Conservation (phyloP, 2,888 invertebrate species). For the Hemaris fuciformis region DNA sequence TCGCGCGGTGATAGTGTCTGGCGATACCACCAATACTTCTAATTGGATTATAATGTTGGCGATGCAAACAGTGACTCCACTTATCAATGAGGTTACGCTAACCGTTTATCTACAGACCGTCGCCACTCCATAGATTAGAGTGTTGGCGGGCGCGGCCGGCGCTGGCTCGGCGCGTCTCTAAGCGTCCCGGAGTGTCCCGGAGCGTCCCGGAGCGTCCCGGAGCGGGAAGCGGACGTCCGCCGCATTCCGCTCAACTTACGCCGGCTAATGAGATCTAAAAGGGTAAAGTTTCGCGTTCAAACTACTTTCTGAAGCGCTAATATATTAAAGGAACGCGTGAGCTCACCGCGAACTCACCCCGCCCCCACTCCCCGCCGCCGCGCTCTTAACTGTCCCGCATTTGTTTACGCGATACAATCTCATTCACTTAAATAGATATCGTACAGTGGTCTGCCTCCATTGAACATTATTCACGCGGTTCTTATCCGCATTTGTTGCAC, state of each 20-base stretch:
- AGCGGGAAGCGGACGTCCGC: conserved; percentile 1
- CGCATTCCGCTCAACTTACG: background rate
- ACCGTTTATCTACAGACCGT: background rate
- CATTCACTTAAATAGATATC: background rate
- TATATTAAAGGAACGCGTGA: background rate
- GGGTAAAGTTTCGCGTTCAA: background rate
- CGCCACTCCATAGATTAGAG: too few relatives aligned
- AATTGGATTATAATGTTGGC: conserved; percentile 1
- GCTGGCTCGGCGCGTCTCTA: background rate
- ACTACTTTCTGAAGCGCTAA: background rate
- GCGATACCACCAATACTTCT: background rate
- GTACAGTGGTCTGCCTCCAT: background rate
- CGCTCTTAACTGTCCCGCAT: background rate
- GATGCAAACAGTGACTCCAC: background rate
- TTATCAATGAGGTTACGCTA: conserved; percentile 3
- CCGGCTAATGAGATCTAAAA: conserved; percentile 2
- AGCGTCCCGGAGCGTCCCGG: background rate
- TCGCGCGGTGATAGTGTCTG: background rate
- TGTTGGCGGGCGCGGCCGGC: background rate
- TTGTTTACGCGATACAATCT: background rate
- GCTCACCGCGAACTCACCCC: background rate
- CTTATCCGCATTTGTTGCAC: background rate
- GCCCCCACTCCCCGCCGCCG: background rate
- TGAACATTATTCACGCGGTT: background rate
- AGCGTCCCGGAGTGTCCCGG: too few relatives aligned